These are phyloP conservation scores for Rhagologus leucostigma DNA, from an alignment of 2,113 vertebrate species.

Conservation along the genomic window DNA sequence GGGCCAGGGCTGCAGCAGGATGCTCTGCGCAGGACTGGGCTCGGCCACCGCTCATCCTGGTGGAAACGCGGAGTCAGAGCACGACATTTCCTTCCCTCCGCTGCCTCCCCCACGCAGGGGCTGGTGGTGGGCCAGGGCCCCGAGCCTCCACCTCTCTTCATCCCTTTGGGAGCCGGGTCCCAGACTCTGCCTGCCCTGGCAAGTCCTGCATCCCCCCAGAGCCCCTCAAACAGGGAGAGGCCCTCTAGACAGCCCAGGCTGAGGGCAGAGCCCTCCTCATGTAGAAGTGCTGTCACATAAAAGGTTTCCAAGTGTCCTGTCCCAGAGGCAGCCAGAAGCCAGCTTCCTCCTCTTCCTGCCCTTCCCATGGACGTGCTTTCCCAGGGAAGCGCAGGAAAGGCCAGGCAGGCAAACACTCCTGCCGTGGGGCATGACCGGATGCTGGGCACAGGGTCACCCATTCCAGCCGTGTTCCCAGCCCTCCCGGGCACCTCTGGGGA, in stretches of 20 bases:
- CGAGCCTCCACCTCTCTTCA: fast-evolving
- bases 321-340: background rate
- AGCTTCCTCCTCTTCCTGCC: background rate
- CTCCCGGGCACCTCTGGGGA: background rate
- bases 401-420: background rate
- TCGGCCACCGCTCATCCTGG: background rate
- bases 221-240: background rate
- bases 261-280: background rate
- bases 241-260: background rate
- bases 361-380: slow-evolving; percentile 27
- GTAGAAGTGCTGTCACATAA: background rate
- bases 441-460: background rate
- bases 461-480: fast-evolving
- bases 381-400: slow-evolving; percentile 38
- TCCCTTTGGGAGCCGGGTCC: fast-evolving
- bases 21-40: background rate
- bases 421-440: fast-evolving
- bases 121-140: background rate
- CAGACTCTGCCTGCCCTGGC: background rate
- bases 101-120: background rate
- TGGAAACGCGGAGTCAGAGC: slow-evolving; percentile 2
- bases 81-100: slow-evolving; percentile 8
- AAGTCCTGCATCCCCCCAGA: background rate
- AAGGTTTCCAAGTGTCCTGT: background rate
- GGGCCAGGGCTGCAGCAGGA: background rate